These are phyloP conservation scores for Puffinus mauretanicus DNA, from an alignment of 2,113 vertebrate genomes.

Conservation along the genomic window DNA sequence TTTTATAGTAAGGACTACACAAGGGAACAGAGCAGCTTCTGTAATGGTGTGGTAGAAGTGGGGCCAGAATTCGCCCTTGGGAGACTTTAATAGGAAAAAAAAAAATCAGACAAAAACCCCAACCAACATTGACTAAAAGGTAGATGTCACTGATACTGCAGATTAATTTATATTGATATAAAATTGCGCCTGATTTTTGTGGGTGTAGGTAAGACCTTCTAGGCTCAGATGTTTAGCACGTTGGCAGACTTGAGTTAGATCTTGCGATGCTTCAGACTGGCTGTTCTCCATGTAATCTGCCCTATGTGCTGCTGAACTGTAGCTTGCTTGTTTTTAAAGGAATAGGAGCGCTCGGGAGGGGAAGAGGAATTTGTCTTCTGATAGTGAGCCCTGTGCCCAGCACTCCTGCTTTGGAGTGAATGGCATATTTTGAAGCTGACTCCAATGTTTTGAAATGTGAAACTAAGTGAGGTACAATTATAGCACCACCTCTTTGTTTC, in stretches of 20 bases:
- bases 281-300: not conserved
- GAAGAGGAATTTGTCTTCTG: not conserved
- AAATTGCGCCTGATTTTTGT: not conserved
- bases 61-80: not conserved
- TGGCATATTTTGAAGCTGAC: slow-evolving; percentile 45
- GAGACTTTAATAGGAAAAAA: not conserved
- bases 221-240: rapidly evolving
- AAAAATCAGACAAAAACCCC: not conserved
- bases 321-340: not conserved
- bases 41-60: not conserved
- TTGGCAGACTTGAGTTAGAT: not conserved
- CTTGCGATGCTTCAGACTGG: not conserved
- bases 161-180: not conserved
- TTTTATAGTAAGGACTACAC: not conserved
- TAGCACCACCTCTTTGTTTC: slow-evolving; percentile 37
- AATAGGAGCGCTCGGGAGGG: not conserved
- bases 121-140: not conserved
- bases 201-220: not conserved
- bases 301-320: not conserved
- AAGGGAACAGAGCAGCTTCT: slow-evolving; percentile 22
- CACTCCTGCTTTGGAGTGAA: not conserved
- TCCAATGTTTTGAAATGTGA: slow-evolving; percentile 49
- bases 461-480: not conserved
- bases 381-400: not conserved
- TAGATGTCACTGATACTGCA: not conserved